These are phyloP conservation scores for Hypotaenidia okinawae DNA, from an alignment of 2,797 vertebrate genomes.

Conservation along the genomic window DNA sequence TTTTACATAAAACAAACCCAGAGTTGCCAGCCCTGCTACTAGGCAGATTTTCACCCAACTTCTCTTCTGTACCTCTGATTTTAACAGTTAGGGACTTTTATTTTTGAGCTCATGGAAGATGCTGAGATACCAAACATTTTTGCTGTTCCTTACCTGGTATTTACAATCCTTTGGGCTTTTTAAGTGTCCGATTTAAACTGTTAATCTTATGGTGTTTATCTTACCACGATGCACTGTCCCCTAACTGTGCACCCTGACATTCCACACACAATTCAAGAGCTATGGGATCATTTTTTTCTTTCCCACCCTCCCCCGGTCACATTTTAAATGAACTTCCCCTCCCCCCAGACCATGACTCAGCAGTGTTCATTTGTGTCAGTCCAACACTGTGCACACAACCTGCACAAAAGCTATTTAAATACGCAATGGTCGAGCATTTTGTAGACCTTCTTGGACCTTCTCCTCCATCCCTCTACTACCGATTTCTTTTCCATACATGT, in stretches of 20 bases:
- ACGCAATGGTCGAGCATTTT: neutral
- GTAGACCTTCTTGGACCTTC: neutral
- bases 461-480: neutral
- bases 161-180: neutral
- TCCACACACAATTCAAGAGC: neutral
- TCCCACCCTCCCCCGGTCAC: neutral
- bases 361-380: neutral
- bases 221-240: neutral
- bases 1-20: neutral
- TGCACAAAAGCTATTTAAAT: neutral
- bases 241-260: neutral
- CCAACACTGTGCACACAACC: neutral
- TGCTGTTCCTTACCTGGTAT: neutral
- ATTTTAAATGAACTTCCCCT: neutral
- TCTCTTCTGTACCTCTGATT: neutral
- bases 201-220: neutral
- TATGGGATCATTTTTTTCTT: neutral
- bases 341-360: neutral
- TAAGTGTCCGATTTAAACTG: neutral
- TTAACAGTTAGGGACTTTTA: neutral
- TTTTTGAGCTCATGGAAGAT: neutral
- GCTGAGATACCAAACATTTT: neutral
- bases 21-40: neutral
- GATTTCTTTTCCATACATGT: neutral
- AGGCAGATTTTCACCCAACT: neutral